Percentiles rank a stretch among this genome's conserved stretches.
These are phyloP conservation scores for Zosterops hypoxanthus DNA, from an alignment of 2,113 vertebrate genomes.

Conservation along the genomic window DNA sequence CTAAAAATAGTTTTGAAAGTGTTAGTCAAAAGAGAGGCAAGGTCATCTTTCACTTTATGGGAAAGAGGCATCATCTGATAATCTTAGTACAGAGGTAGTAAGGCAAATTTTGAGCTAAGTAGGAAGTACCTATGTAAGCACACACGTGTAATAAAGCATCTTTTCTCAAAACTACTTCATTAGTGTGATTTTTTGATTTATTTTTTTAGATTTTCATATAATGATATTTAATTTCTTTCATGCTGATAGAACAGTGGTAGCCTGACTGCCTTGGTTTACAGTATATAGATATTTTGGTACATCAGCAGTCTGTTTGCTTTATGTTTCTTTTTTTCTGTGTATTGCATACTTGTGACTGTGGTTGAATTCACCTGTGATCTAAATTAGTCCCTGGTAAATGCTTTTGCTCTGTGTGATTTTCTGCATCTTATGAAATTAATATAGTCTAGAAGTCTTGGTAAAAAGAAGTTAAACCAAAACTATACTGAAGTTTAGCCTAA, in stretches of 20 bases:
- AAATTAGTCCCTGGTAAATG: background rate
- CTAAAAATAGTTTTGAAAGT: background rate
- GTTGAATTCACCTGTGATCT: background rate
- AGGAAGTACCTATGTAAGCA: background rate
- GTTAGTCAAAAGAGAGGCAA: background rate
- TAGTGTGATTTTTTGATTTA: background rate
- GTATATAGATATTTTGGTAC: background rate
- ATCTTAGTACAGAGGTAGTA: background rate
- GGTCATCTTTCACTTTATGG: background rate
- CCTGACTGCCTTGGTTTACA: background rate
- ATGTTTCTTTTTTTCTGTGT: background rate
- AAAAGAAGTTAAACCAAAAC: background rate
- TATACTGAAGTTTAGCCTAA: background rate
- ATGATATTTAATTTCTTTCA: background rate
- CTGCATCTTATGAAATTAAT: background rate
- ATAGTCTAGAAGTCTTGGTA: background rate
- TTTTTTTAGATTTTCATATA: background rate
- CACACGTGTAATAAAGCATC: background rate
- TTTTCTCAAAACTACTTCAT: background rate
- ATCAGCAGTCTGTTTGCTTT: background rate
- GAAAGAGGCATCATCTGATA: background rate
- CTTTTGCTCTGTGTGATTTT: background rate
- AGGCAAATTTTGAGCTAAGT: background rate
- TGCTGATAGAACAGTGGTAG: background rate
- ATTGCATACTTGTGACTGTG: background rate